Evolutionary conservation across 2,797 vertebrate species (phyloP).

Genomic region (Sebastes wilsoni): DNA sequence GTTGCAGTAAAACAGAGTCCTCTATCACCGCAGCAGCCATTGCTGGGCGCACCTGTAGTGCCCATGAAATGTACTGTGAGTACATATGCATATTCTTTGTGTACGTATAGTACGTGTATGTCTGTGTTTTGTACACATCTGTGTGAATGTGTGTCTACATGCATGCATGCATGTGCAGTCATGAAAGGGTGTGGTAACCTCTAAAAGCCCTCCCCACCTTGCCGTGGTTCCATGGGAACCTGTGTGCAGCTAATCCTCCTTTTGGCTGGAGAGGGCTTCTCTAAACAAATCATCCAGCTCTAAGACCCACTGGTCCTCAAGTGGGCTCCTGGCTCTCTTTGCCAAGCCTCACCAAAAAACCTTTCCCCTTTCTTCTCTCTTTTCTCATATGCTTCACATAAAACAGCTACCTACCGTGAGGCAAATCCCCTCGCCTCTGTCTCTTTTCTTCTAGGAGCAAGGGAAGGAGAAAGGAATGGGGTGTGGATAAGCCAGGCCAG

Average conservation of each 20-base stretch:
- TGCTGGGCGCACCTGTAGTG: neutral
- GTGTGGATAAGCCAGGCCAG: constrained; percentile 78
- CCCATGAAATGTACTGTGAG: neutral
- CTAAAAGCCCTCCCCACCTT: constrained; percentile 57
- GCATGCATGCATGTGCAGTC: constrained; percentile 5
- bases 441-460: constrained; percentile 74
- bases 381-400: constrained; percentile 77
- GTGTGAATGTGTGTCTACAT: neutral
- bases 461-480: constrained; percentile 78
- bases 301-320: constrained; percentile 75
- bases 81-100: neutral
- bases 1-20: no score
- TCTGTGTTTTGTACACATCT: neutral
- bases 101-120: neutral
- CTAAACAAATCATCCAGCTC: constrained; percentile 79
- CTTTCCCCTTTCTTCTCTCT: constrained; percentile 60
- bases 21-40: no score
- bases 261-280: constrained; percentile 74
- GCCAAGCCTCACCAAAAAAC: constrained; percentile 63
- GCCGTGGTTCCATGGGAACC: constrained; percentile 78
- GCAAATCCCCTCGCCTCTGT: constrained; percentile 78
- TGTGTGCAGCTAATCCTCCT: constrained; percentile 69
- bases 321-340: constrained; percentile 74
- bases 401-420: constrained; percentile 80
- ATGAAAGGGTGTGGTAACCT: constrained; percentile 44